Evolutionary conservation across 23 tunicate species (phyloP).

Genomic region (Halocynthia roretzi): DNA sequence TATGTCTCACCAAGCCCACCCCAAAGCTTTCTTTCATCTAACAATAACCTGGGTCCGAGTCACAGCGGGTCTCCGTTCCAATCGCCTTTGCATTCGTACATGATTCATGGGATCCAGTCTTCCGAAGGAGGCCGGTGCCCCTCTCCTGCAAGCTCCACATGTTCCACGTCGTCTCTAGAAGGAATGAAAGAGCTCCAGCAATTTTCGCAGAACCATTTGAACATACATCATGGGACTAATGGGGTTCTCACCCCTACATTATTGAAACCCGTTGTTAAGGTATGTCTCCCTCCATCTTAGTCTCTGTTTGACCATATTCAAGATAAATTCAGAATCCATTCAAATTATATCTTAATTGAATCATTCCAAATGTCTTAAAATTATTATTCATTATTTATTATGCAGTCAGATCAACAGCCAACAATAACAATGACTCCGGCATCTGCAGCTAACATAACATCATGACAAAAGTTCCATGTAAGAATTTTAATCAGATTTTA

Average conservation of each 20-base stretch:
- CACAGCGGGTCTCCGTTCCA: slow-evolving; percentile 23
- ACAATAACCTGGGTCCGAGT: slow-evolving; percentile 1
- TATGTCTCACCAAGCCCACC: slow-evolving; percentile 75
- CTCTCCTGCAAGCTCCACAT: slow-evolving; percentile 82
- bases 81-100: slow-evolving; percentile 13
- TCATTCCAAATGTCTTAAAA: not conserved
- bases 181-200: slow-evolving; percentile 65
- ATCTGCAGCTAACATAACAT: slow-evolving; percentile 5
- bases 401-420: slow-evolving; percentile 1
- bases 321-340: too few relatives aligned
- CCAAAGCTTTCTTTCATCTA: slow-evolving; percentile 11
- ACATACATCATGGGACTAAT: not conserved
- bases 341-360: too few relatives aligned
- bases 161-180: slow-evolving; percentile 87
- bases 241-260: not conserved
- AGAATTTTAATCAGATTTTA: not conserved
- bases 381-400: not conserved
- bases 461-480: not conserved
- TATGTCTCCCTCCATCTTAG: not conserved
- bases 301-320: too few relatives aligned
- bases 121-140: slow-evolving; percentile 24
- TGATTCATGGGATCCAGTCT: slow-evolving; percentile 4
- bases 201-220: slow-evolving; percentile 10
- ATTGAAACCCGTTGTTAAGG: slow-evolving; percentile 18
- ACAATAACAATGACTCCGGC: not conserved